These are phyloP conservation scores for Frankliniella intonsa DNA, from an alignment of 2,888 invertebrate genomes.

Conservation along the genomic window DNA sequence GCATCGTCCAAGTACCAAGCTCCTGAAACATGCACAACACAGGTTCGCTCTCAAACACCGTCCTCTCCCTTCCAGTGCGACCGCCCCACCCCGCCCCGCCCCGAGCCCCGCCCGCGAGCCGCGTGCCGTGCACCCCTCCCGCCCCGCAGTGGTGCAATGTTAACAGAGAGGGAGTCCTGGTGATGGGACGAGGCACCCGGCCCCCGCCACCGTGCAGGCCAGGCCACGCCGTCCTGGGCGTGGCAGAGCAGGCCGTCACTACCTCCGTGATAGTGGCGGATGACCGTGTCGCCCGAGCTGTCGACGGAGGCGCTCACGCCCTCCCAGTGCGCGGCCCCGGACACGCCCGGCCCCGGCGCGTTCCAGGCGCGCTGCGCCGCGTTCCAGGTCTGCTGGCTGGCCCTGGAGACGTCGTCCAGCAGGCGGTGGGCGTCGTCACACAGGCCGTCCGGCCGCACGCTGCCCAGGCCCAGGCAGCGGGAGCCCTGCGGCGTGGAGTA, in stretches of 20 bases:
- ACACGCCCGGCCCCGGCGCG: not conserved
- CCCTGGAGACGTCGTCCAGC: not conserved
- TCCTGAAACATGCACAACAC: slow-evolving; percentile 22
- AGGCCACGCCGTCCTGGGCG: too few species aligned
- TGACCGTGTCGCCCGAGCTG: slow-evolving; percentile 13
- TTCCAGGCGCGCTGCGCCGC: not conserved
- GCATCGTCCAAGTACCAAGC: not conserved
- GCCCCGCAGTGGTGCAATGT: too few species aligned
- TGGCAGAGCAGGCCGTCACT: not conserved
- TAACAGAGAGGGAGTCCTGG: too few species aligned
- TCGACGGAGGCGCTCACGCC: not conserved
- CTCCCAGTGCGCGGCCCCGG: not conserved
- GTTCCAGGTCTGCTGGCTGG: not conserved
- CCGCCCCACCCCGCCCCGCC: not conserved
- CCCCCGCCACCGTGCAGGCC: too few species aligned
- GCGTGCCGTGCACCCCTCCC: too few species aligned
- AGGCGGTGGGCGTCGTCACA: slow-evolving; percentile 11
- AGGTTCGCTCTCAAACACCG: not conserved
- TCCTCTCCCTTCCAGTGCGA: too few species aligned
- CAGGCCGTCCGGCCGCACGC: not conserved
- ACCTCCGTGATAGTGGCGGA: slow-evolving; percentile 13
- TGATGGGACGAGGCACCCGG: too few species aligned
- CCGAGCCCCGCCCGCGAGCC: not conserved
- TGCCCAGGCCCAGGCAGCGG: not conserved
- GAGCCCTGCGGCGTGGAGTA: not conserved